A percentile compares a stretch with the other conserved stretches of the same genome.
Conservation (phyloP, 2,888 invertebrate species). For the Hipparchia semele region DNA sequence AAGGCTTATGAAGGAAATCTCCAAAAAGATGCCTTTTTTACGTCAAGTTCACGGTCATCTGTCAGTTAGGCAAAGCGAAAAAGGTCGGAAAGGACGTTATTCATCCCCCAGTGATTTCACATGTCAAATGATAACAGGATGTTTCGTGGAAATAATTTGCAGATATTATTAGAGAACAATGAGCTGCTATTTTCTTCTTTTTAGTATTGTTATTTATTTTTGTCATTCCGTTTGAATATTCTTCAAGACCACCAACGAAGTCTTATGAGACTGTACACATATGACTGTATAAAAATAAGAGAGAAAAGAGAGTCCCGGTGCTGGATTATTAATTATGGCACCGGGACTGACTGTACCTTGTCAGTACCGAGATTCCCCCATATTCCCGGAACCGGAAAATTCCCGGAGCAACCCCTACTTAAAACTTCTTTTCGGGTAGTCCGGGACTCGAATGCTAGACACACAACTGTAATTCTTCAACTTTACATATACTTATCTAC, state of each 20-base stretch:
- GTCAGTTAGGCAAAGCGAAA: conserved; percentile 16
- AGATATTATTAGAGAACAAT: conserved; percentile 1
- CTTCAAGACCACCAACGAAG: not conserved
- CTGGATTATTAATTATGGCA: too few species aligned
- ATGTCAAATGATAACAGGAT: conserved; percentile 14
- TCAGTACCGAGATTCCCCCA: too few species aligned
- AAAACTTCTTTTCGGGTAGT: too few species aligned
- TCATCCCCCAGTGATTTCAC: conserved; percentile 21
- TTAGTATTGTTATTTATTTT: not conserved
- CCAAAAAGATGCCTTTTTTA: conserved; percentile 14
- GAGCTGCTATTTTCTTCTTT: not conserved
- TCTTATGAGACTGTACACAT: not conserved
- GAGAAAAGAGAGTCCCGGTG: too few species aligned
- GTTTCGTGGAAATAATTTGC: conserved; percentile 17
- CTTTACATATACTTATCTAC: too few species aligned
- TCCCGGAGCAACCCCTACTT: too few species aligned
- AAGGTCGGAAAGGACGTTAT: conserved; percentile 19
- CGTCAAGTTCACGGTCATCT: conserved; percentile 30
- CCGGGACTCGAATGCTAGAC: too few species aligned
- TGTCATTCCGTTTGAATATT: not conserved
- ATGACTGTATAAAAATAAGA: too few species aligned
- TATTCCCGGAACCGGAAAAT: too few species aligned
- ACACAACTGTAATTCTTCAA: too few species aligned
- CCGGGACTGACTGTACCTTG: too few species aligned
- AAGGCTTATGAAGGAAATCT: conserved; percentile 15